Base-by-base conservation (phyloP, 2,113 vertebrate genomes). In the Mustela nigripes region DNA sequence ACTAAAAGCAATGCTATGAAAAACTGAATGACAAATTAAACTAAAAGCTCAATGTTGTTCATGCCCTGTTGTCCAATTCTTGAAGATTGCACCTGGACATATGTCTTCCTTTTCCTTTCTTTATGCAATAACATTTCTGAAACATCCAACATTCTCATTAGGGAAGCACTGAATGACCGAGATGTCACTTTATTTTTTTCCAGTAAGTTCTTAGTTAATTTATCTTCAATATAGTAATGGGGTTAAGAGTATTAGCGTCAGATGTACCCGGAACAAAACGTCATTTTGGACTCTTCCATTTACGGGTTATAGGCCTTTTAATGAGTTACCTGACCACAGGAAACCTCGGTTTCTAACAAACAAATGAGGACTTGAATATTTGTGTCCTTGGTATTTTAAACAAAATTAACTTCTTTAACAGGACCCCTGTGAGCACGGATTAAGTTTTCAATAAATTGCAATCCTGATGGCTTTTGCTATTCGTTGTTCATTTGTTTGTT, bases 211-310 rank as follows among this genome's bases (percentile, higher is more conserved):
- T 18, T 33, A 78, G 80, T 56, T 48, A 67, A 50, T 11, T 58
- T 58, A 36, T 9, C 33, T 73, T 91, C 11, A 50, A 0, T 42
- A 58, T 15, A 81, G 28, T 16, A 58, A 7, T 36, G 10, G 42
- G 11, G 5, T 48, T 73, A n/a, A 73, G 4, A 74, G 15, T 53
- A 24, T 22, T 31, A 50, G 11, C 0, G 1, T 26, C 16, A 50
- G 45, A 73, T 33, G 21, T 22, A 7, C 24, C n/a, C 63, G 4
- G 19, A 18, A 1, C 8, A 26, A 14, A 60, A 18, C 0, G 1
- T 97, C 39, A 87, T 2, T 2, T 56, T 74, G 6, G 15, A 50
- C n/a, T 69, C 48, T 80, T 50, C 22, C 69, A 39, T 36, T 63
- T n/a, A 31, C 3, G n/a, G 56, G 0, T 1, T 48, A 1, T 39